A percentile compares a stretch with the other conserved stretches of the same genome.
phyloP scores from a whole-genome alignment of 2,797 vertebrate species.

The Diplodus puntazzo region DNA sequence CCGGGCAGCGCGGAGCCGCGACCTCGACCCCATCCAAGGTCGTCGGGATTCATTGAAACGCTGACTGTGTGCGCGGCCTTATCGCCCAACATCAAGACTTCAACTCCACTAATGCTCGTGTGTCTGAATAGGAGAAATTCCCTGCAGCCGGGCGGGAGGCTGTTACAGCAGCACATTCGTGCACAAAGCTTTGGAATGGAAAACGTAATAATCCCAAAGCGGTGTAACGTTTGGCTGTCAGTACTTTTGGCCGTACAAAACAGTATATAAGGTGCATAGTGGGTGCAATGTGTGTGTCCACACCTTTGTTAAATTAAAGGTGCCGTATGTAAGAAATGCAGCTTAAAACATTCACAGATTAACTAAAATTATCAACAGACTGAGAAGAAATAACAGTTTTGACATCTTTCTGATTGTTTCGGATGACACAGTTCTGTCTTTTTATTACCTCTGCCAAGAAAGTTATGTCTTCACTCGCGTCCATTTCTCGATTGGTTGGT shows the following conservation, averaged over 20 bases:
- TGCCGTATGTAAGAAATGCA: too few species aligned
- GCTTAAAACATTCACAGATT: too few species aligned
- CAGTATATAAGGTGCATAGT: not conserved
- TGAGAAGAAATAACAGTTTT: too few species aligned
- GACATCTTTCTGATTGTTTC: too few species aligned
- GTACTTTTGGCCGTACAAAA: not conserved
- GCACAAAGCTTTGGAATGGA: not conserved
- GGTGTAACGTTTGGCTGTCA: not conserved
- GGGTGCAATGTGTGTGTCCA: not conserved
- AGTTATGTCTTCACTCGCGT: too few species aligned
- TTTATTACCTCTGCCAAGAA: too few species aligned
- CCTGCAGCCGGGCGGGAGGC: not conserved
- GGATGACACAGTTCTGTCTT: too few species aligned
- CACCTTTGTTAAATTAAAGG: not conserved
- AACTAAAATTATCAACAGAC: too few species aligned
- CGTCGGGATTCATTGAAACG: not conserved
- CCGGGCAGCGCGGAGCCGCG: not conserved
- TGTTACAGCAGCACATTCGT: not conserved
- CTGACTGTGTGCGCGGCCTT: not conserved
- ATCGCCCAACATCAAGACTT: not conserved
- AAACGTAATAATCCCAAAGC: too few species aligned
- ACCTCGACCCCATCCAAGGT: constrained; percentile 1
- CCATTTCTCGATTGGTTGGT: too few species aligned
- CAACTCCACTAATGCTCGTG: not conserved
- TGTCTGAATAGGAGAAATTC: constrained; percentile 1